These are phyloP conservation scores for Doryteuthis pealeii DNA, from an alignment of 1,140 invertebrate species.

Conservation along the genomic window DNA sequence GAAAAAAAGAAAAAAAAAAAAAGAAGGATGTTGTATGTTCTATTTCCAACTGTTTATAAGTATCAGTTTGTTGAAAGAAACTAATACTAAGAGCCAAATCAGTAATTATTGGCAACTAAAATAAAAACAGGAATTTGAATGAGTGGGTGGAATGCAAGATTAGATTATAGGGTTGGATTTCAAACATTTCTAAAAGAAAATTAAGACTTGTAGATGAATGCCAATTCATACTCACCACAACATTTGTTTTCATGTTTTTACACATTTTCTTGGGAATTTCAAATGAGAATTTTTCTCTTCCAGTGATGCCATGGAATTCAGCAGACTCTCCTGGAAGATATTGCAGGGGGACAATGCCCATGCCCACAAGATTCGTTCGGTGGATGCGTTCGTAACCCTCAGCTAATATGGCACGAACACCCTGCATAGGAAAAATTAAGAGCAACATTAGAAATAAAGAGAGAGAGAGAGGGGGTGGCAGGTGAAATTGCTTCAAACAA, in stretches of 20 bases:
- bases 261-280: slow-evolving; percentile 71
- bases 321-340: slow-evolving; percentile 83
- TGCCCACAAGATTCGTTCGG: slow-evolving; percentile 94
- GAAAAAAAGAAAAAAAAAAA: no score
- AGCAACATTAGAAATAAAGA: not conserved
- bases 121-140: no score
- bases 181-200: no score
- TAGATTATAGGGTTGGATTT: no score
- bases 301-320: slow-evolving; percentile 80
- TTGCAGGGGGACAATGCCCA: slow-evolving; percentile 96
- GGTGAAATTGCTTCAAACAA: not conserved
- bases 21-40: no score
- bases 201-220: no score
- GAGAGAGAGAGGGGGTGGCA: not conserved
- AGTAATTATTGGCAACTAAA: no score
- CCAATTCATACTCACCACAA: slow-evolving; percentile 69
- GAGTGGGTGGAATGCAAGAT: no score
- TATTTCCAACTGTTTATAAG: no score
- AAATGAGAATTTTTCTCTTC: slow-evolving; percentile 81
- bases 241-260: slow-evolving; percentile 71
- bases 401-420: slow-evolving; percentile 81
- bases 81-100: no score
- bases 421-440: slow-evolving; percentile 35
- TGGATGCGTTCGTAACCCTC: slow-evolving; percentile 98
- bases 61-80: no score